Base-by-base conservation (phyloP, 2,888 invertebrate genomes). In the Frankliniella intonsa region DNA sequence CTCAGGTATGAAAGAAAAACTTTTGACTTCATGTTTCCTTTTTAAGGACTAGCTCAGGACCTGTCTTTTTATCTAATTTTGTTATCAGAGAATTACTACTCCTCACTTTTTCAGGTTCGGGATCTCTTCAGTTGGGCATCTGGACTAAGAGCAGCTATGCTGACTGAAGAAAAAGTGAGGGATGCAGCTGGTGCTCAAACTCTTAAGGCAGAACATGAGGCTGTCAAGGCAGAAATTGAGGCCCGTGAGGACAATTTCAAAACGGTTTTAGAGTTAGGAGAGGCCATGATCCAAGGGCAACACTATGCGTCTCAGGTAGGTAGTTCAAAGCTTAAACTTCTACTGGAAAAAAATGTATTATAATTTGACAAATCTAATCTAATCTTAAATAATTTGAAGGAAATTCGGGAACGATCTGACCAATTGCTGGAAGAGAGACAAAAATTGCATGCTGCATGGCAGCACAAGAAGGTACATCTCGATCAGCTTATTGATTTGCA, bases 401-500 rank as follows among this genome's bases (percentile, higher is more conserved):
- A 97, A 87, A 94, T 96, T 0, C 92, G 93, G 85, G 95, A 95
- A 86, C 93, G 93, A 85, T 94, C 95, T 85, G 91, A 91, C 7
- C 93, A 94, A 50, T 89, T 97, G 83, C 88, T 95, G 83, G 93
- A 94, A 83, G 96, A 96, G 86, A 91, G 95, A 0, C 93, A 93
- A 83, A 92, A 92, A 82, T 89, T 97, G 50, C 94, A 94, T 86
- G 91, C 92, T 0, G 94, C 95, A 0, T 98, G 97, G 97, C 95
- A 95, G 84, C 92, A 94, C 82, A 94, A 97, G 85, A 96, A 96
- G 87, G 93, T 96, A 81, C 94, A 95, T 86, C 88, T 97, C 79
- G 96, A 97, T 87, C 97, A 98, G 88, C 91, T 97, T 84, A 95
- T 96, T 84, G 97, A 98, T 88, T 90, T 97, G 86, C 97, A 98